Evolutionary conservation across 2,797 vertebrate genomes (phyloP).

Genomic region (Podargus strigoides): DNA sequence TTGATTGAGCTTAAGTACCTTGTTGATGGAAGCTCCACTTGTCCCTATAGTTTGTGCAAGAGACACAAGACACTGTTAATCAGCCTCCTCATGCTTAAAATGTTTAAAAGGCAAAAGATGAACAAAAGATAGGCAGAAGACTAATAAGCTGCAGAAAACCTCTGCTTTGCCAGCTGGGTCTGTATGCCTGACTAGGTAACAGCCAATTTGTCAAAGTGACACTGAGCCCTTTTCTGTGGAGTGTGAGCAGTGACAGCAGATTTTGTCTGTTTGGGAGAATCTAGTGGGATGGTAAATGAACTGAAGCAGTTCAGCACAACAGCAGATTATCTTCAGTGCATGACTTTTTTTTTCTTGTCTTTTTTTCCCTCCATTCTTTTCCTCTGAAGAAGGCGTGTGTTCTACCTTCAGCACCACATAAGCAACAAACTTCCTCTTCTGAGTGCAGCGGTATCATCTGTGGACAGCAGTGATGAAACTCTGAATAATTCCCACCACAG

Average conservation of each 20-base stretch:
- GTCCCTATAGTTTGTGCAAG: neutral
- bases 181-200: neutral
- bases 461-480: constrained; percentile 60
- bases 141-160: neutral
- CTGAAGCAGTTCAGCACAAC: neutral
- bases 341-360: neutral
- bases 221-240: neutral
- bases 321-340: neutral
- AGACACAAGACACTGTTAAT: neutral
- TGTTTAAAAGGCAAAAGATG: neutral
- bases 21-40: neutral
- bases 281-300: neutral
- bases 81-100: neutral
- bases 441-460: constrained; percentile 18
- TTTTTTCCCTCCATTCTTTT: neutral
- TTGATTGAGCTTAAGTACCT: neutral
- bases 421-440: constrained; percentile 69
- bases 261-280: neutral
- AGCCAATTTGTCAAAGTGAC: neutral
- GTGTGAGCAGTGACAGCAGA: neutral
- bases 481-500: constrained; percentile 56
- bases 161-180: neutral
- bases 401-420: constrained; percentile 88
- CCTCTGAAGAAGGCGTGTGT: constrained; percentile 82
- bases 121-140: neutral